Conservation (phyloP, 2,888 invertebrate species). For the Anarsia innoxiella region DNA sequence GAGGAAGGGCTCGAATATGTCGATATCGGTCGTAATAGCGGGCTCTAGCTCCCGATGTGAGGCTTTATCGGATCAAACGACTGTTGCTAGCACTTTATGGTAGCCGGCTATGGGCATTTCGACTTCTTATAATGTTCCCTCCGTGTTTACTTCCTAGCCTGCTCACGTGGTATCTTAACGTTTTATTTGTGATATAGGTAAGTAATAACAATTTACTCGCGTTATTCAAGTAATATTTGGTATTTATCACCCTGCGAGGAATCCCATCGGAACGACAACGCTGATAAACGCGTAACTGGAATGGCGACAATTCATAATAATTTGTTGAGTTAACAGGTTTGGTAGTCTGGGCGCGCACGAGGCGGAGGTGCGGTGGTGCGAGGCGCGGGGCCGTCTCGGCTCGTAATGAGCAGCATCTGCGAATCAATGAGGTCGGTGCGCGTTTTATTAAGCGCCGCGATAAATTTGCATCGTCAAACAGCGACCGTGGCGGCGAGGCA, state of each 20-base stretch:
- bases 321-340: conserved; percentile 44
- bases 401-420: conserved; percentile 60
- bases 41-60: conserved; percentile 36
- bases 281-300: conserved; percentile 27
- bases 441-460: conserved; percentile 66
- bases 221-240: conserved; percentile 16
- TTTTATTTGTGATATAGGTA: conserved; percentile 17
- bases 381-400: conserved; percentile 29
- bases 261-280: conserved; percentile 18
- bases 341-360: conserved; percentile 29
- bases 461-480: conserved; percentile 73
- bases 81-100: conserved; percentile 47
- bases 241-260: conserved; percentile 16
- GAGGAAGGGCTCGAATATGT: conserved; percentile 46
- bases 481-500: conserved; percentile 57
- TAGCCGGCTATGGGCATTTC: conserved; percentile 41
- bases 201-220: conserved; percentile 17
- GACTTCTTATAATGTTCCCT: conserved; percentile 43
- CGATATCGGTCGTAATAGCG: conserved; percentile 39
- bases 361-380: conserved; percentile 24
- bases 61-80: conserved; percentile 49
- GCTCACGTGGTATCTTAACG: conserved; percentile 11
- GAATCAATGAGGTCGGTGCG: conserved; percentile 59
- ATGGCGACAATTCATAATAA: conserved; percentile 40
- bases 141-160: conserved; percentile 33